Base-by-base conservation (phyloP, 2,113 vertebrate species). In the Thymallus thymallus region DNA sequence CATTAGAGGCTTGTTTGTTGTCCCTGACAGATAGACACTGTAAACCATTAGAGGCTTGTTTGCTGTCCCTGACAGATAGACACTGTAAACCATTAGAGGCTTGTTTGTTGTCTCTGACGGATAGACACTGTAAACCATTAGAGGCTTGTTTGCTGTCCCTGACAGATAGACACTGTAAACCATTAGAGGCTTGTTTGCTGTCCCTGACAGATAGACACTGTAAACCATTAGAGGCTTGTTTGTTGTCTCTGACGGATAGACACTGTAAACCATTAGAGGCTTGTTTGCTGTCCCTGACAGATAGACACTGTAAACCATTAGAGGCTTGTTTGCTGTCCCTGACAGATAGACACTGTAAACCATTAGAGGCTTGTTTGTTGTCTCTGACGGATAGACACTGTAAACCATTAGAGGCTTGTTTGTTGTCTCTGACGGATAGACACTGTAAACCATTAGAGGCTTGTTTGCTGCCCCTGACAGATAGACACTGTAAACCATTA, bases 31-130 rank as follows among this genome's bases (percentile, higher is more conserved):
- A 80, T 80, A 77, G 72, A 81, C 73, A 75, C 80, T 64, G 70
- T 68, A 88, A 92, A 91, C 80, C 84, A 74, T 90, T 87, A n/a
- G n/a, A n/a, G n/a, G n/a, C n/a, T n/a, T n/a, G n/a, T n/a, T n/a
- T n/a, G n/a, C n/a, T n/a, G n/a, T n/a, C n/a, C n/a, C n/a, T n/a
- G 26, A 2, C 2, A 85, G 80, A 80, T 80, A 77, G 72, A 81
- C 73, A 75, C 80, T 64, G 70, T 68, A 88, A 92, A 91, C 80
- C 84, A 74, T 90, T 87, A n/a, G n/a, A n/a, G n/a, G n/a, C n/a
- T n/a, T n/a, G n/a, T n/a, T n/a, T n/a, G n/a, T n/a, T n/a, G n/a
- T n/a, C n/a, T n/a, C n/a, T n/a, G 26, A 2, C 2, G 86, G 80
- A 80, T 80, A 77, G 72, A 81, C 73, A 75, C 80, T 64, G 70